Percentiles rank a stretch among this genome's conserved stretches.
Conservation (phyloP, 2,113 vertebrate genomes). For the Thalassoma bifasciatum region DNA sequence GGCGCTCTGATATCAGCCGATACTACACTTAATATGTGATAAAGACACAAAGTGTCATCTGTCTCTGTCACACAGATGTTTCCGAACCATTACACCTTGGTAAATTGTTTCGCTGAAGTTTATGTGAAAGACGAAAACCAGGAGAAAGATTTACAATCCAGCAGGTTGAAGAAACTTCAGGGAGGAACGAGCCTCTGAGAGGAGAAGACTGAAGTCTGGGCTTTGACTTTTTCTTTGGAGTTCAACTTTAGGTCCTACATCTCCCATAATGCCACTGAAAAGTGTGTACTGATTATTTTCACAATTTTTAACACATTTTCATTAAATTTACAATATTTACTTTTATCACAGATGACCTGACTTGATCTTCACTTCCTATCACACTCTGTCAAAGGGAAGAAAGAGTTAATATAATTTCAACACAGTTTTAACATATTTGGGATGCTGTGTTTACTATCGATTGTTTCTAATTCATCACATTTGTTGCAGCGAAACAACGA, state of each 20-base stretch:
- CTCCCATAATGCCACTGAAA: background rate
- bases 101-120: constrained; percentile 24
- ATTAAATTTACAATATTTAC: too few relatives aligned
- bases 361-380: too few relatives aligned
- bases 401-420: too few relatives aligned
- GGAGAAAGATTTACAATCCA: background rate
- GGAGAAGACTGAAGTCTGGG: background rate
- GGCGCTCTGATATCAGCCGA: constrained; percentile 5
- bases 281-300: too few relatives aligned
- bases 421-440: too few relatives aligned
- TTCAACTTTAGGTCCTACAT: background rate
- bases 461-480: too few relatives aligned
- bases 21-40: constrained; percentile 29
- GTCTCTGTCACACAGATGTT: constrained; percentile 18
- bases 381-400: too few relatives aligned
- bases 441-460: too few relatives aligned
- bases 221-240: background rate
- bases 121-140: background rate
- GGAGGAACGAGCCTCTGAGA: background rate
- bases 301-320: too few relatives aligned
- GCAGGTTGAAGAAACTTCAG: background rate
- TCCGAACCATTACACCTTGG: constrained; percentile 6
- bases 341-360: too few relatives aligned
- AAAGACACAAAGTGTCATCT: constrained; percentile 6
- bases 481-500: too few relatives aligned